Evolutionary conservation across 2,113 vertebrate genomes (phyloP).

Genomic region (Carassius carassius): DNA sequence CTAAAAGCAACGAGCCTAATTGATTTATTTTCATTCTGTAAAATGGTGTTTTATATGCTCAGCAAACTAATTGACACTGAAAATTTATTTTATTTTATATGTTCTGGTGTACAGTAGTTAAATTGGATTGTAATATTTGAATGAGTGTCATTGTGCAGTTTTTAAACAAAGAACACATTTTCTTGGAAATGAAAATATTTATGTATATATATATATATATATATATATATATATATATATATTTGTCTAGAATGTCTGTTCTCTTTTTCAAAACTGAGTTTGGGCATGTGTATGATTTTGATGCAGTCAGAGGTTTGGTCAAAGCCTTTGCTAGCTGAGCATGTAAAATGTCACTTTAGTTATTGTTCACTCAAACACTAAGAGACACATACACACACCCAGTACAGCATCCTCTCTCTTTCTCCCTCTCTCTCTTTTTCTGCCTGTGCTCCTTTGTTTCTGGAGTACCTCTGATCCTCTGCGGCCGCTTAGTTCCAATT

Average conservation of each 20-base stretch:
- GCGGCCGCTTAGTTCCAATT: conserved; percentile 55
- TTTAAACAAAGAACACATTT: background rate
- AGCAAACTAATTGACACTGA: conserved; percentile 43
- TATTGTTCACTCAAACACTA: conserved; percentile 64
- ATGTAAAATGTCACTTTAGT: conserved; percentile 65
- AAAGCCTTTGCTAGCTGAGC: conserved; percentile 58
- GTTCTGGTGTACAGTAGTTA: background rate
- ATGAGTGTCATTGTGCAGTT: conserved; percentile 3
- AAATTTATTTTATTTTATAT: conserved; percentile 44
- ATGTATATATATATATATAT: background rate
- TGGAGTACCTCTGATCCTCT: conserved; percentile 54
- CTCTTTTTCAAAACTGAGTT: conserved; percentile 55
- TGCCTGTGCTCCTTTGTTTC: conserved; percentile 48
- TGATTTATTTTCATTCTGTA: conserved; percentile 56
- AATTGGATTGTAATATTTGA: background rate
- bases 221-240: no score
- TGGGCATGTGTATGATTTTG: conserved; percentile 66
- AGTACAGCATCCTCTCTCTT: conserved; percentile 58
- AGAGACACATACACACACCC: conserved; percentile 48
- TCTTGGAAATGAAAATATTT: conserved; percentile 8
- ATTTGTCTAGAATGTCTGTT: conserved; percentile 50
- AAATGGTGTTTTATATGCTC: conserved; percentile 51
- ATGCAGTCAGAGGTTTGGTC: conserved; percentile 30
- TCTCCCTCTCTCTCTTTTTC: conserved; percentile 30
- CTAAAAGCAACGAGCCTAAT: conserved; percentile 58